Evolutionary conservation across 2,888 invertebrate genomes (phyloP).

Genomic region (Helicoverpa assulta): DNA sequence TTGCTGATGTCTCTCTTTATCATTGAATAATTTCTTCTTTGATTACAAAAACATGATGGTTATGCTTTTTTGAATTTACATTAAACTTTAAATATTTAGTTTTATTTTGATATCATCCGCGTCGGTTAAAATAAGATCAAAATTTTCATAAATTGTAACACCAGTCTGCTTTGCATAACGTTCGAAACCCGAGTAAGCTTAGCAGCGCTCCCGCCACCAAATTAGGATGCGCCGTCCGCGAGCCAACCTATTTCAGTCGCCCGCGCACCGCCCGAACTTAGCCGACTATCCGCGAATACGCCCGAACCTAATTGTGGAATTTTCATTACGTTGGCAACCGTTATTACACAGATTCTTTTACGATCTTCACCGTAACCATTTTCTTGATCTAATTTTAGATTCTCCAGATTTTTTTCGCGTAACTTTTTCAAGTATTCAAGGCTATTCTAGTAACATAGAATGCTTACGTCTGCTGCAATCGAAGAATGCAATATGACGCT

Average conservation of each 20-base stretch:
- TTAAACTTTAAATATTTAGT: not conserved
- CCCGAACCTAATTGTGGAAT: slow-evolving; percentile 83
- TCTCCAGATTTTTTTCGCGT: slow-evolving; percentile 18
- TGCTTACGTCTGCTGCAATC: not conserved
- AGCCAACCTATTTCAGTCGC: slow-evolving; percentile 86
- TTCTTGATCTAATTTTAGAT: slow-evolving; percentile 62
- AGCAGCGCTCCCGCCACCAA: slow-evolving; percentile 86
- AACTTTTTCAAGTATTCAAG: slow-evolving; percentile 10
- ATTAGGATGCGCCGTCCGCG: slow-evolving; percentile 88
- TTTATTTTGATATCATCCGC: not conserved
- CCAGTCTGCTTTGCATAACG: slow-evolving; percentile 66
- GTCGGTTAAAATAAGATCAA: slow-evolving; percentile 7
- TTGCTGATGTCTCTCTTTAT: not conserved
- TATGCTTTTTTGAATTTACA: too few species aligned
- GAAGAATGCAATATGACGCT: slow-evolving; percentile 22
- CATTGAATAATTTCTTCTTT: not conserved
- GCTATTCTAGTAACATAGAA: slow-evolving; percentile 7
- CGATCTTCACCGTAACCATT: slow-evolving; percentile 55
- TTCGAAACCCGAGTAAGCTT: slow-evolving; percentile 80
- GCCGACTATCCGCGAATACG: slow-evolving; percentile 76
- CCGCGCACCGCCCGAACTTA: slow-evolving; percentile 74
- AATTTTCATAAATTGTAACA: slow-evolving; percentile 4
- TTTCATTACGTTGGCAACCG: slow-evolving; percentile 73
- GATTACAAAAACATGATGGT: too few species aligned
- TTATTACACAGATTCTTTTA: slow-evolving; percentile 70